A percentile compares a stretch with the other conserved stretches of the same genome.
These are phyloP conservation scores for Plemyria rubiginata DNA, from an alignment of 2,888 invertebrate species.

Conservation along the genomic window DNA sequence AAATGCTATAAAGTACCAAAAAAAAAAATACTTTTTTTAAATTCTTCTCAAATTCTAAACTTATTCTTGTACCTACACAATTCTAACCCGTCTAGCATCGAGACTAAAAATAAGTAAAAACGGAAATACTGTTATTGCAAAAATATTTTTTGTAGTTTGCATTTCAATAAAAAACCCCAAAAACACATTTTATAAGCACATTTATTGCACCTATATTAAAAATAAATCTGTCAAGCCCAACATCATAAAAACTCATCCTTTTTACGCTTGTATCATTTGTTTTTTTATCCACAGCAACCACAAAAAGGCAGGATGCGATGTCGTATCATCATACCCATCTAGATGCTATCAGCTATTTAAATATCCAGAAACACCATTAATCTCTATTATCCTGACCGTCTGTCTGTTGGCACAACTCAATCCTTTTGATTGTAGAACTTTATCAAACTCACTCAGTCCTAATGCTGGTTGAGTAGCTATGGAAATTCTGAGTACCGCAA, in stretches of 20 bases:
- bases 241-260: neutral
- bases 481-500: neutral
- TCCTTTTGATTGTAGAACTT: constrained; percentile 6
- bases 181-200: too few species aligned
- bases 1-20: too few species aligned
- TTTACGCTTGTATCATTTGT: neutral
- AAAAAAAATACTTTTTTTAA: too few species aligned
- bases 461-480: neutral
- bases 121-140: too few species aligned
- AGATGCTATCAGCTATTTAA: constrained; percentile 36
- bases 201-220: too few species aligned
- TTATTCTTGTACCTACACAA: too few species aligned
- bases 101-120: too few species aligned
- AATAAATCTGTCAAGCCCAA: neutral
- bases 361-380: constrained; percentile 35
- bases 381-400: constrained; percentile 30
- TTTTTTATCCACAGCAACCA: constrained; percentile 11
- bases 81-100: too few species aligned
- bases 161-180: too few species aligned
- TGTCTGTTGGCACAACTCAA: constrained; percentile 30
- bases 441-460: neutral
- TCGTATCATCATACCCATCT: constrained; percentile 23
- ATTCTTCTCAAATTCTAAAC: too few species aligned
- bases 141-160: too few species aligned
- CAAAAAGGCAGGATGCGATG: constrained; percentile 29